Evolutionary conservation across 2,888 invertebrate genomes (phyloP).

Genomic region (Cacoxenus indagator): DNA sequence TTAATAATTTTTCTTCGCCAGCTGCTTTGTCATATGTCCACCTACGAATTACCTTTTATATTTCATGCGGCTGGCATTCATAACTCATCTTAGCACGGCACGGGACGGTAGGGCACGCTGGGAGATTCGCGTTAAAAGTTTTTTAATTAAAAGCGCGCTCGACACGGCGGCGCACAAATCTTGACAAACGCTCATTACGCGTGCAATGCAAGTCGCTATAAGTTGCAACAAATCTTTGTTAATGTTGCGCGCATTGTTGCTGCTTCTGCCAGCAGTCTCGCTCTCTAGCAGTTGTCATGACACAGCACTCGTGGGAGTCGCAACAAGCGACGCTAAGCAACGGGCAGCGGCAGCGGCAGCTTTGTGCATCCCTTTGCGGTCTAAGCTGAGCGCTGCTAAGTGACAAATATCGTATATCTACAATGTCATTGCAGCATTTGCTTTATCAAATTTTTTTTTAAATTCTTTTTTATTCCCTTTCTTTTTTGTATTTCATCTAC

Average conservation of each 20-base stretch:
- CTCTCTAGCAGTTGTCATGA: neutral
- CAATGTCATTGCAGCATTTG: neutral
- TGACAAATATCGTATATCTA: constrained; percentile 58
- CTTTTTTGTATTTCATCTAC: neutral
- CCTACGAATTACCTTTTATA: constrained; percentile 13
- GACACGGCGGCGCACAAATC: constrained; percentile 34
- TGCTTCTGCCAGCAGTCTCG: no score
- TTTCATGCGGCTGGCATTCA: constrained; percentile 9
- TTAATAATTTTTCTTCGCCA: neutral
- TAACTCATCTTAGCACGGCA: neutral
- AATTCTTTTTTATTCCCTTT: neutral
- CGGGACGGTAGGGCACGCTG: neutral
- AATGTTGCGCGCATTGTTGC: constrained; percentile 41
- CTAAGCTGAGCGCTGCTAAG: constrained; percentile 35
- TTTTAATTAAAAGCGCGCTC: constrained; percentile 59
- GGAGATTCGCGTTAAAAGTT: constrained; percentile 53
- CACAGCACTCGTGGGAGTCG: neutral
- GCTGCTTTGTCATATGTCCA: constrained; percentile 12
- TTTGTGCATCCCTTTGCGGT: neutral
- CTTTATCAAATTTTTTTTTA: neutral
- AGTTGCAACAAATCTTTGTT: constrained; percentile 61
- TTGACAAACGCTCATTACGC: constrained; percentile 44
- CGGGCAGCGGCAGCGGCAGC: neutral
- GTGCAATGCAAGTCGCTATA: constrained; percentile 27
- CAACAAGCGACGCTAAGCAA: neutral